phyloP scores from a whole-genome alignment of 2,888 invertebrate genomes.

The Serripes groenlandicus region DNA sequence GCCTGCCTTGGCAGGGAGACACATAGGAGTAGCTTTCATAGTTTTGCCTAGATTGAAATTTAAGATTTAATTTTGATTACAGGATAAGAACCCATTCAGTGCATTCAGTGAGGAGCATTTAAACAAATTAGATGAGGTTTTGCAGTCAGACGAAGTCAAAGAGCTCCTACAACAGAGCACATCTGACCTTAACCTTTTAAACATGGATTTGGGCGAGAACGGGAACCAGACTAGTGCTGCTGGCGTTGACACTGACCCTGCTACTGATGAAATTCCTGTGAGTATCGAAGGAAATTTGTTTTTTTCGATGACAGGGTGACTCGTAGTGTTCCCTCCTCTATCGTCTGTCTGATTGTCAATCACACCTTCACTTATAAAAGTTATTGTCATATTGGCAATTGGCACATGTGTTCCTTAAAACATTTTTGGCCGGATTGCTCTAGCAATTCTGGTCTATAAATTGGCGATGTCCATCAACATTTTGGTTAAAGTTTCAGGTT shows the following conservation, averaged over 20 bases:
- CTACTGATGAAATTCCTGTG: slow-evolving; percentile 21
- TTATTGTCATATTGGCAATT: too few relatives aligned
- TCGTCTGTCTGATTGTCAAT: too few relatives aligned
- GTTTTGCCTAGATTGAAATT: neutral
- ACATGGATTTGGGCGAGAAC: slow-evolving; percentile 45
- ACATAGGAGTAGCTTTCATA: neutral
- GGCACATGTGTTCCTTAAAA: too few relatives aligned
- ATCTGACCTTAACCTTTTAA: slow-evolving; percentile 44
- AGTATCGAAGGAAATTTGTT: too few relatives aligned
- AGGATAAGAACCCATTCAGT: slow-evolving; percentile 82
- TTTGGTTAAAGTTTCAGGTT: too few relatives aligned
- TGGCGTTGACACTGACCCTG: neutral
- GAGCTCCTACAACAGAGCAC: slow-evolving; percentile 75
- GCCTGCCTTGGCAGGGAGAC: too few relatives aligned
- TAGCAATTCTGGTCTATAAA: too few relatives aligned
- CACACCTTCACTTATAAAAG: too few relatives aligned
- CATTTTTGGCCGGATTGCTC: too few relatives aligned
- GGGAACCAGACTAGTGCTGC: neutral
- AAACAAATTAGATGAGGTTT: slow-evolving; percentile 78
- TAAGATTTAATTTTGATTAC: slow-evolving; percentile 21
- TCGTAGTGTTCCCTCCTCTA: too few relatives aligned
- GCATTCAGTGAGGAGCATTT: slow-evolving; percentile 80
- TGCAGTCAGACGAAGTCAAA: slow-evolving; percentile 77
- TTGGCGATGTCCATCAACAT: too few relatives aligned
- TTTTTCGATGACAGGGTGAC: too few relatives aligned